phyloP scores from a whole-genome alignment of 2,797 vertebrate species.

The Notamacropus eugenii region DNA sequence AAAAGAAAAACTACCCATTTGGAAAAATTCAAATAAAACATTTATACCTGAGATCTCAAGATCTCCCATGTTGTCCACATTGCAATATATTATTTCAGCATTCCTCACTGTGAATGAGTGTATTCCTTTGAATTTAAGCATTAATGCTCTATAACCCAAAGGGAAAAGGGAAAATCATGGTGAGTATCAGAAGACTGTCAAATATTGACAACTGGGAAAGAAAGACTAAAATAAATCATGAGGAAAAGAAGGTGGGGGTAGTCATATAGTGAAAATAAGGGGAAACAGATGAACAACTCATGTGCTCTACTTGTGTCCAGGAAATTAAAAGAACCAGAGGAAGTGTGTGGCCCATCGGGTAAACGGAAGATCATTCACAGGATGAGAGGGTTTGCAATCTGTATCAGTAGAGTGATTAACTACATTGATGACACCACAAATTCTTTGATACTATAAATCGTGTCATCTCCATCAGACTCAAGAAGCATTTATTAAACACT shows the following conservation, averaged over 20 bases:
- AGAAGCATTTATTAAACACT: background rate
- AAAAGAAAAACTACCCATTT: slow-evolving; percentile 6
- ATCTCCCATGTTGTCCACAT: background rate
- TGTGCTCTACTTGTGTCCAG: background rate
- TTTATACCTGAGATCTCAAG: background rate
- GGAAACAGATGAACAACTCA: background rate
- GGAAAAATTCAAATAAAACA: slow-evolving; percentile 29
- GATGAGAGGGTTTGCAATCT: background rate
- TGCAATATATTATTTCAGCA: background rate
- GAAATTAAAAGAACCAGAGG: background rate
- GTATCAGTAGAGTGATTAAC: background rate
- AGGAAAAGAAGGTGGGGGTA: background rate
- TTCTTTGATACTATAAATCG: background rate
- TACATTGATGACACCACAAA: background rate
- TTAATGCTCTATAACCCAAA: background rate
- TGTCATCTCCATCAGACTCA: background rate
- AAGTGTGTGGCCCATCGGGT: background rate
- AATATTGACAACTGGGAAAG: background rate
- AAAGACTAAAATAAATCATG: background rate
- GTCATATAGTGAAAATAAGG: background rate
- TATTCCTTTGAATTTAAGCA: background rate
- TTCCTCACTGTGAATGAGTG: background rate
- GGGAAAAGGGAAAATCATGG: background rate
- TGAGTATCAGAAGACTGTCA: background rate
- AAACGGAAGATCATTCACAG: background rate